These are phyloP conservation scores for Leptosomus discolor DNA, from an alignment of 2,113 vertebrate species.

Conservation along the genomic window DNA sequence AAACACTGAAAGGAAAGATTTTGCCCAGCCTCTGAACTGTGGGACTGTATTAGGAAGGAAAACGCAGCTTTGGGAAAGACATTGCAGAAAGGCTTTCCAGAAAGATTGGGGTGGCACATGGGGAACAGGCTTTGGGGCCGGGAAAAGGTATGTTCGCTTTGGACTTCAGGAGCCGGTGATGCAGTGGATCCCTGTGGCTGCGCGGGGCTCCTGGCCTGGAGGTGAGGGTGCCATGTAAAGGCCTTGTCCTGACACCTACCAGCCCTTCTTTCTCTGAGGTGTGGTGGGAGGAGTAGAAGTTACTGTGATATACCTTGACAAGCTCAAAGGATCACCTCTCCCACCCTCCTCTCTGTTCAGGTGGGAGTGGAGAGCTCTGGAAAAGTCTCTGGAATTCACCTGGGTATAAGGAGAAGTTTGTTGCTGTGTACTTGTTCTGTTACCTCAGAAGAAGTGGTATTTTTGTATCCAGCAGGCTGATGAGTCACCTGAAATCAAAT, in stretches of 20 bases:
- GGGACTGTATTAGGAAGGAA: neutral
- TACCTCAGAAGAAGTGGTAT: neutral
- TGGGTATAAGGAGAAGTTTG: neutral
- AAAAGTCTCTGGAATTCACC: neutral
- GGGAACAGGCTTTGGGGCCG: neutral
- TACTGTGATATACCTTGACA: neutral
- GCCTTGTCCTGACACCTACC: neutral
- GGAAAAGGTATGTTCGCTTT: neutral
- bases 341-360: neutral
- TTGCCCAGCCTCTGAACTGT: neutral
- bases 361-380: neutral
- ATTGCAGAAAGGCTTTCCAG: neutral
- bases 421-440: neutral
- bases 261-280: neutral
- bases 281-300: neutral
- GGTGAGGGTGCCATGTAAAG: neutral
- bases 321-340: neutral
- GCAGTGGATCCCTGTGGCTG: neutral
- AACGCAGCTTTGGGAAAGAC: neutral
- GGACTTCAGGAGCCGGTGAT: neutral
- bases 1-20: neutral
- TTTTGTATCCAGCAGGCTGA: neutral
- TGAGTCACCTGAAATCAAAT: neutral
- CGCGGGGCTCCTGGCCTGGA: neutral
- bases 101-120: neutral